These are phyloP conservation scores for Chromis chromis DNA, from an alignment of 2,797 vertebrate species.

Conservation along the genomic window DNA sequence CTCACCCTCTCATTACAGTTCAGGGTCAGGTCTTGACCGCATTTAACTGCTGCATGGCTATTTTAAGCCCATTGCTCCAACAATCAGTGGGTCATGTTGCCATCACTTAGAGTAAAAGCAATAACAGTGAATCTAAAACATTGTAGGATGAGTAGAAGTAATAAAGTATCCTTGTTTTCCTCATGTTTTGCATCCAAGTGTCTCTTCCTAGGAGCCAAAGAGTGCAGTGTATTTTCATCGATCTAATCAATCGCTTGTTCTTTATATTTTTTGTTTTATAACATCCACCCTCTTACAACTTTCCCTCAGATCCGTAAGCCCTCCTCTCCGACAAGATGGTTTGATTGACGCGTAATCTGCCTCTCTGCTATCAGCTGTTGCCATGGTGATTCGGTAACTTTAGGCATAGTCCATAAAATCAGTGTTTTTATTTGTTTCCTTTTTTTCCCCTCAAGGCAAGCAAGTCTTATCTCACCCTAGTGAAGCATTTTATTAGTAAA, in stretches of 20 bases:
- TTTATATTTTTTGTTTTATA: background rate
- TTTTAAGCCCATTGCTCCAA: background rate
- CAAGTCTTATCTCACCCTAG: conserved; percentile 30
- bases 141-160: background rate
- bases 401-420: conserved; percentile 38
- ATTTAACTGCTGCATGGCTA: too few species aligned
- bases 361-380: conserved; percentile 58
- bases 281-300: background rate
- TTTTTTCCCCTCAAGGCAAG: conserved; percentile 25
- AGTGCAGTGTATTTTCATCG: background rate
- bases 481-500: conserved; percentile 51
- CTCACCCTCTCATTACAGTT: too few species aligned
- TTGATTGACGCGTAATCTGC: conserved; percentile 63
- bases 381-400: conserved; percentile 64
- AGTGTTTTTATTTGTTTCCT: conserved; percentile 38
- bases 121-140: background rate
- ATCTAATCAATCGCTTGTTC: background rate
- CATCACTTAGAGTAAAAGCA: background rate
- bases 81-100: background rate
- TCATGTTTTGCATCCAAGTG: background rate
- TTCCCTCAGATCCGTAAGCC: conserved; percentile 25
- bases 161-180: background rate
- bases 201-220: background rate
- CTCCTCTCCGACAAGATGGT: conserved; percentile 35
- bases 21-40: too few species aligned